These are phyloP conservation scores for Acestrorhynchus altus DNA, from an alignment of 2,797 vertebrate genomes.

Conservation along the genomic window DNA sequence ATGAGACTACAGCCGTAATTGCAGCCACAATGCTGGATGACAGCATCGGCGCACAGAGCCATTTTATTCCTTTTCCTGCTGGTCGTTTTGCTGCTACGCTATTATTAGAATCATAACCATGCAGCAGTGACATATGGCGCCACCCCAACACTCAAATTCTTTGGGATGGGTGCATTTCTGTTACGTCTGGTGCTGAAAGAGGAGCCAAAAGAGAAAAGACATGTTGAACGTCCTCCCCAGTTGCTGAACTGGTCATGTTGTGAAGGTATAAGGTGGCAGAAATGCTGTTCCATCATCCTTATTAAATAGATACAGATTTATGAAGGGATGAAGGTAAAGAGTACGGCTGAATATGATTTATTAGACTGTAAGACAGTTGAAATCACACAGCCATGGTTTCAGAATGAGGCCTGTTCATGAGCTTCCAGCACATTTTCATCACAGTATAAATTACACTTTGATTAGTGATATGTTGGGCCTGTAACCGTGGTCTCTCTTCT, in stretches of 20 bases:
- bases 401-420: not conserved
- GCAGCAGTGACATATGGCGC: constrained; percentile 45
- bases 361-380: no score
- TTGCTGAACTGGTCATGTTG: not conserved
- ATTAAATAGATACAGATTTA: not conserved
- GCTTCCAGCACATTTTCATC: no score
- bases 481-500: no score
- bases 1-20: constrained; percentile 39
- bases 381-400: not conserved
- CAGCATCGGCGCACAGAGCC: constrained; percentile 27
- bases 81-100: constrained; percentile 34
- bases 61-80: constrained; percentile 1
- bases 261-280: not conserved
- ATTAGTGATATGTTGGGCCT: no score
- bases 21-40: constrained; percentile 44
- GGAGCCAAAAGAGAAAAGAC: not conserved
- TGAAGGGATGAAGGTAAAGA: not conserved
- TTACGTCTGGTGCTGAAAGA: constrained; percentile 10
- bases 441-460: no score
- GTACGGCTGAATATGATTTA: not conserved
- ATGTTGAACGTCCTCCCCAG: not conserved
- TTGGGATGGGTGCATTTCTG: constrained; percentile 21
- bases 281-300: not conserved
- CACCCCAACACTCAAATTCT: constrained; percentile 21
- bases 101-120: constrained; percentile 41